Conservation (phyloP, 2,113 vertebrate genomes). For the Platycercus adscitus region DNA sequence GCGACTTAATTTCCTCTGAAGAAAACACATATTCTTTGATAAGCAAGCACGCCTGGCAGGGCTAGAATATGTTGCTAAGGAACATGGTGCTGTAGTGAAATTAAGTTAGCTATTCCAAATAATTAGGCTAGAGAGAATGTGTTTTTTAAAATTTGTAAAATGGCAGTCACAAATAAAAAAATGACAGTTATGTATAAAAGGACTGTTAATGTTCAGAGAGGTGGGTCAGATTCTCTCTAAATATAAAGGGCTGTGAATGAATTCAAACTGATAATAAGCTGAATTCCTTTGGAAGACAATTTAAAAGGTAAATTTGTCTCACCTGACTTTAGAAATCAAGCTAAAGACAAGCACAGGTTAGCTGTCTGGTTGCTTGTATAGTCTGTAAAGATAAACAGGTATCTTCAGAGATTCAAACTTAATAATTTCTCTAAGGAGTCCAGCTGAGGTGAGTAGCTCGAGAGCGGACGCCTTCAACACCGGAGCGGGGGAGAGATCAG, state of each 20-base stretch:
- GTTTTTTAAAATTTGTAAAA: background rate
- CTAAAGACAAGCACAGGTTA: background rate
- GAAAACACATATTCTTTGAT: background rate
- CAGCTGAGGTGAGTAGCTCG: background rate
- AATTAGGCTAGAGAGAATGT: background rate
- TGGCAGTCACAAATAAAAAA: background rate
- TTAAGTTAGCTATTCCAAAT: conserved; percentile 7
- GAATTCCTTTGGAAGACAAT: background rate
- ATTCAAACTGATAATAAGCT: background rate
- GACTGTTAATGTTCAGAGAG: background rate
- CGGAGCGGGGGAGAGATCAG: too few species aligned
- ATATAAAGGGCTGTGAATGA: background rate
- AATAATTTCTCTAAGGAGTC: background rate
- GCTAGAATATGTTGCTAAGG: conserved; percentile 33
- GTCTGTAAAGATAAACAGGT: background rate
- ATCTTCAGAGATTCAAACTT: background rate
- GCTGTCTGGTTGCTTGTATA: background rate
- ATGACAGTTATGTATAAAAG: background rate
- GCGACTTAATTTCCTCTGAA: background rate
- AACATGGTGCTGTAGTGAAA: conserved; percentile 14
- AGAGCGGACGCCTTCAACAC: too few species aligned
- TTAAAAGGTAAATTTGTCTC: background rate
- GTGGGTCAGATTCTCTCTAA: background rate
- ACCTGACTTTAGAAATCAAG: background rate
- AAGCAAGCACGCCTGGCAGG: background rate